A percentile compares a stretch with the other conserved stretches of the same genome.
Conservation (phyloP, 23 tunicate species). For the Halocynthia aurantium region DNA sequence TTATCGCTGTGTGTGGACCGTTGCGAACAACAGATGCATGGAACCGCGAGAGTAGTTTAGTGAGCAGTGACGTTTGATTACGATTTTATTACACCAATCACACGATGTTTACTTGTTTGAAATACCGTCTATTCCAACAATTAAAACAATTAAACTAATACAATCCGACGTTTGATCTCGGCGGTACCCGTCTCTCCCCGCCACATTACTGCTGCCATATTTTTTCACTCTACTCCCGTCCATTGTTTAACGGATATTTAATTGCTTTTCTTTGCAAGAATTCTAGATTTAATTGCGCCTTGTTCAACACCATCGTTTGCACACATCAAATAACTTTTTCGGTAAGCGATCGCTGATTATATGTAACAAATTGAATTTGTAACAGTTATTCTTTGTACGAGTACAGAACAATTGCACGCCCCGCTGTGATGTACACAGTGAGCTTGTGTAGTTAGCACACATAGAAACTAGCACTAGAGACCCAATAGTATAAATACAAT, state of each 20-base stretch:
- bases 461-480: no score
- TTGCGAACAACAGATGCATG: no score
- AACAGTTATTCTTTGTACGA: no score
- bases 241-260: background rate
- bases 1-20: no score
- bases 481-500: no score
- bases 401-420: no score
- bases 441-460: no score
- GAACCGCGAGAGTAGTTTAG: no score
- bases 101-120: conserved; percentile 5
- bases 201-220: background rate
- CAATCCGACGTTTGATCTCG: background rate
- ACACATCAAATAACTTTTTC: no score
- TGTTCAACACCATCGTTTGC: conserved; percentile 1
- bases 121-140: conserved; percentile 24
- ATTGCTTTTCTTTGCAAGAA: background rate
- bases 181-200: conserved; percentile 1
- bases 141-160: conserved; percentile 15
- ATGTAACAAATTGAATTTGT: no score
- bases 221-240: background rate
- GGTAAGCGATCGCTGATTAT: no score
- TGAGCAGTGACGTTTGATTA: background rate
- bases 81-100: conserved; percentile 17
- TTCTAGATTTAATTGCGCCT: conserved; percentile 10
- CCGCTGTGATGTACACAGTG: no score